phyloP scores from a whole-genome alignment of 2,113 vertebrate genomes.

The Struthio camelus region DNA sequence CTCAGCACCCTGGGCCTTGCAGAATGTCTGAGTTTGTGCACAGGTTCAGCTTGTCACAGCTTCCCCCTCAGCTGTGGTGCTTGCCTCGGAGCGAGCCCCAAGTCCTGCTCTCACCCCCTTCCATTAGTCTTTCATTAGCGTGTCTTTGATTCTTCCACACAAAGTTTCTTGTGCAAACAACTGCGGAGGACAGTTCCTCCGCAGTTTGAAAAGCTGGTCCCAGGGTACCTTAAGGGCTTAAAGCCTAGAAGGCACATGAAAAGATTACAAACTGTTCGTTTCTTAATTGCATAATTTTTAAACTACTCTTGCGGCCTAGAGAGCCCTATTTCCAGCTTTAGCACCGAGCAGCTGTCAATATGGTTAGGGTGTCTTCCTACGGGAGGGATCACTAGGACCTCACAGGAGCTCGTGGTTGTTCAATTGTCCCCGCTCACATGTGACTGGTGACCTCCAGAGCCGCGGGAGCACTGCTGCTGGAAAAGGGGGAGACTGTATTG shows the following conservation, averaged over 20 bases:
- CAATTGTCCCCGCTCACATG: background rate
- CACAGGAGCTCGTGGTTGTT: background rate
- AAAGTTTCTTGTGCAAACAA: background rate
- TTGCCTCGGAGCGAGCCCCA: background rate
- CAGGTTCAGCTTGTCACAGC: background rate
- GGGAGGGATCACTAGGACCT: background rate
- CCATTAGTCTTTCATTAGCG: background rate
- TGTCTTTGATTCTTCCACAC: background rate
- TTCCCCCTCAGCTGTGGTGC: background rate
- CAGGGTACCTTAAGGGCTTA: background rate
- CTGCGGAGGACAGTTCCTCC: background rate
- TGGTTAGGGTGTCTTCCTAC: background rate
- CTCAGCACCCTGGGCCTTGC: rapidly evolving
- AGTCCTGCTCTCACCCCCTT: rapidly evolving
- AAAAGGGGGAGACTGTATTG: background rate
- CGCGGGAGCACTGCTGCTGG: background rate
- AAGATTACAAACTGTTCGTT: background rate
- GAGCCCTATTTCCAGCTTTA: background rate
- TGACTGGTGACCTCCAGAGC: background rate
- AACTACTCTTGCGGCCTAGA: background rate
- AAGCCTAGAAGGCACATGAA: background rate
- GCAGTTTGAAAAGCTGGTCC: background rate
- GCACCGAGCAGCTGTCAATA: background rate
- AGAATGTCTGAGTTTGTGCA: rapidly evolving
- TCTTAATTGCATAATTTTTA: background rate